Base-by-base conservation (phyloP, 2,888 invertebrate species). In the Octodonta nipae region DNA sequence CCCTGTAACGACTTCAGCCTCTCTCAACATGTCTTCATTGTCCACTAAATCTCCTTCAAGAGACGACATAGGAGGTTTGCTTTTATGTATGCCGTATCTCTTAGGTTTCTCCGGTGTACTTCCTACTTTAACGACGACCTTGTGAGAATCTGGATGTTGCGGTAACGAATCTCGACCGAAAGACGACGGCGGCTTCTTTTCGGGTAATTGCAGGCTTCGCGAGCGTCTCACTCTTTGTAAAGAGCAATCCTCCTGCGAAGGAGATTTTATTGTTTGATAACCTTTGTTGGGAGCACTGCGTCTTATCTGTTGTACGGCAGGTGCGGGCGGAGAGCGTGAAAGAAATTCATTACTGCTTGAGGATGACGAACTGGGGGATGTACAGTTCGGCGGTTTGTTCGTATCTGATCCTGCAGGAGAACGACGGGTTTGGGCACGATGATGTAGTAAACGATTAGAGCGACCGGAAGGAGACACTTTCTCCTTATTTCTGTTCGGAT, bases 131-230 rank as follows among this genome's bases (percentile, higher is more conserved):
- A 60, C 51, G 29, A 60, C 50, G 5, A 61, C 53, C 11, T 61
- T 52, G 39, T 61, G 63, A 20, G 56, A 54, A 13, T 48, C 49
- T 1, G 56, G 47, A 38, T 62, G 60, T 34, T 56, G 57, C 26
- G 63, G 59, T 29, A 59, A 61, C 26, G 63, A 56, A n/a, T 4
- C 22, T 2, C 22, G n/a, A 11, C 22, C 10, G 10, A 6, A 7
- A 11, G 40, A 33, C 15, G 43, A 42, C 13, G 42, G 40, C 3
- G 42, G 32, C 33, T 54, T 54, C 41, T 65, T 64, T 46, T 76
- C 76, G 1, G 72, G 74, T 14, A 76, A 57, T 47, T 77, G 76
- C 14, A 77, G 61, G 42, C 76, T 76, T 46, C 75, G 65, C 1
- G 70, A 70, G 14, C 71, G 55, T 37, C 68, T 47, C 8, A 70